These are phyloP conservation scores for Xiphias gladius DNA, from an alignment of 2,113 vertebrate genomes.

Conservation along the genomic window DNA sequence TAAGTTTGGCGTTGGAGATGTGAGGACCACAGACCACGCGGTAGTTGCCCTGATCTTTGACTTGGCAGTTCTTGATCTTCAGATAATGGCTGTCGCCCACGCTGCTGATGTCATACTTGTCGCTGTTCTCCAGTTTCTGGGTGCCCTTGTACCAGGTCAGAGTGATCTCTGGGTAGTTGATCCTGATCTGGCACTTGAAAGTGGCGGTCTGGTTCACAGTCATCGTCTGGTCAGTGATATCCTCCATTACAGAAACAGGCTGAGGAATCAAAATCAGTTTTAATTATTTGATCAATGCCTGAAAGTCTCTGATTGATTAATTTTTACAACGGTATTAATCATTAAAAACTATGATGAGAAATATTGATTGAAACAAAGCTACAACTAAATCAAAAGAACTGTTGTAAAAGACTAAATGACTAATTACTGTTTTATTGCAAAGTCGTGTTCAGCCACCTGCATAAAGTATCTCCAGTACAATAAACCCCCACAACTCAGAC, in stretches of 20 bases:
- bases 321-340: not conserved
- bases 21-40: conserved; percentile 96
- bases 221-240: conserved; percentile 91
- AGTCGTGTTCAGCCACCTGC: too few relatives aligned
- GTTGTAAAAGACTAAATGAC: too few relatives aligned
- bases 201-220: conserved; percentile 87
- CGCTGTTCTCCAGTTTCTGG: conserved; percentile 89
- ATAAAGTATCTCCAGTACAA: too few relatives aligned
- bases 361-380: too few relatives aligned
- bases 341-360: too few relatives aligned
- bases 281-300: not conserved
- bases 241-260: conserved; percentile 92
- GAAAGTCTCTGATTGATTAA: not conserved
- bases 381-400: too few relatives aligned
- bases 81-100: conserved; percentile 89
- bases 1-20: conserved; percentile 94
- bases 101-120: conserved; percentile 91
- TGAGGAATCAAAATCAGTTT: conserved; percentile 64
- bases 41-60: conserved; percentile 93
- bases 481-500: too few relatives aligned
- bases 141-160: conserved; percentile 98
- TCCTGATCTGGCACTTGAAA: conserved; percentile 94
- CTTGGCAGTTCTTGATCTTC: conserved; percentile 89
- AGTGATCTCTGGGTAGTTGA: conserved; percentile 97
- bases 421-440: too few relatives aligned